Evolutionary conservation across 2,113 vertebrate genomes (phyloP).

Genomic region (Callipepla californica): DNA sequence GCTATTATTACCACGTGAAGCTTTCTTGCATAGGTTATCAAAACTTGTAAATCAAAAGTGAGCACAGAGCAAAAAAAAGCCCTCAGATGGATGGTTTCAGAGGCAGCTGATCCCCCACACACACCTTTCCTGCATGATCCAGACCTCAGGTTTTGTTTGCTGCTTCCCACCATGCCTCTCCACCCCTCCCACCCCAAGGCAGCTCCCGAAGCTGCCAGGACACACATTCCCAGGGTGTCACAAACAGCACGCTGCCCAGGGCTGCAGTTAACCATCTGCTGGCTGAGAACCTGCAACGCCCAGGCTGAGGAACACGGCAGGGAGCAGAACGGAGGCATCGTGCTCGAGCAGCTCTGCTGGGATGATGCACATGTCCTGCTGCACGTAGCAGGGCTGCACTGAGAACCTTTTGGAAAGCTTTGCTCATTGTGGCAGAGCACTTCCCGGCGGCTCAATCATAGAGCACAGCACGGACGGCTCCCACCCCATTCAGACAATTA

Average conservation of each 20-base stretch:
- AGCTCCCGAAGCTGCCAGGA: neutral
- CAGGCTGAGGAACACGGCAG: neutral
- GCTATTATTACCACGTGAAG: neutral
- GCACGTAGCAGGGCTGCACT: neutral
- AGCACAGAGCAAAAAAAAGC: rapidly evolving
- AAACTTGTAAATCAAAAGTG: neutral
- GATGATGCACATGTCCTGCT: neutral
- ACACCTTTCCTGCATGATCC: neutral
- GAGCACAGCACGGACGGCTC: neutral
- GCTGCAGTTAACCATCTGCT: neutral
- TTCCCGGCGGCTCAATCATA: neutral
- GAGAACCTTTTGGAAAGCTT: rapidly evolving
- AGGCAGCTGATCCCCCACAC: neutral
- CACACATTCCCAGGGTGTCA: constrained; percentile 51
- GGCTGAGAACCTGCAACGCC: neutral
- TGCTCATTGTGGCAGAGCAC: rapidly evolving
- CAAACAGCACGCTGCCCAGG: neutral
- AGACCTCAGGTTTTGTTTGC: neutral
- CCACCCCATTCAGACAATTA: neutral
- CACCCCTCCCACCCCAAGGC: neutral
- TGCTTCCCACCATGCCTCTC: neutral
- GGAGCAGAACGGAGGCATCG: neutral
- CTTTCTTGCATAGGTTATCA: neutral
- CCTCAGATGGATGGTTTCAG: rapidly evolving
- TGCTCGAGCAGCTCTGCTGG: neutral